Conservation (phyloP, 2,113 vertebrate species). For the Egretta garzetta region DNA sequence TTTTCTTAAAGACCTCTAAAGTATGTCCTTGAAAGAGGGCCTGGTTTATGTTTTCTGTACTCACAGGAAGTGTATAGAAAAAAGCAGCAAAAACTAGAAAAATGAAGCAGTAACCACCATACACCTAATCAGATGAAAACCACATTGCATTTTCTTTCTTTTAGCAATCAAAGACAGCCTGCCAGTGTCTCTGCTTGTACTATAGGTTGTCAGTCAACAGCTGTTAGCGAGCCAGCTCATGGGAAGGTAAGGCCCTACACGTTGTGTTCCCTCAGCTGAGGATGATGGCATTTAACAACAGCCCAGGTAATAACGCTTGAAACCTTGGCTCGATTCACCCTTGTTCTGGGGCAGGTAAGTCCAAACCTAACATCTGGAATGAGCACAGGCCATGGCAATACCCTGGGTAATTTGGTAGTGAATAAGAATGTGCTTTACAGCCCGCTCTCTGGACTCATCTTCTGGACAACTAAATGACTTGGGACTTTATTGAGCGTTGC, state of each 20-base stretch:
- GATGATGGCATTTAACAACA: neutral
- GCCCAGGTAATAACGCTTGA: neutral
- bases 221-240: neutral
- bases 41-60: constrained; percentile 45
- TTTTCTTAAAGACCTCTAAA: neutral
- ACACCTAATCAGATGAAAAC: constrained; percentile 16
- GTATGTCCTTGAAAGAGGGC: neutral
- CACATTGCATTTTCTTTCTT: neutral
- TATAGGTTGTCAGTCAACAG: neutral
- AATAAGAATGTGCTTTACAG: neutral
- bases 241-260: neutral
- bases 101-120: neutral
- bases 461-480: neutral
- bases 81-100: constrained; percentile 22
- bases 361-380: neutral
- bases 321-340: neutral
- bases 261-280: neutral
- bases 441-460: neutral
- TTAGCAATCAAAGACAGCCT: neutral
- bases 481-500: neutral
- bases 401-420: neutral
- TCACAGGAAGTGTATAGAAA: neutral
- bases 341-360: neutral
- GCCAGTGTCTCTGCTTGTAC: neutral
- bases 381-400: neutral